A percentile compares a stretch with the other conserved stretches of the same genome.
Evolutionary conservation across 2,888 invertebrate species (phyloP).

Genomic region (Caenorhabditis sp.): DNA sequence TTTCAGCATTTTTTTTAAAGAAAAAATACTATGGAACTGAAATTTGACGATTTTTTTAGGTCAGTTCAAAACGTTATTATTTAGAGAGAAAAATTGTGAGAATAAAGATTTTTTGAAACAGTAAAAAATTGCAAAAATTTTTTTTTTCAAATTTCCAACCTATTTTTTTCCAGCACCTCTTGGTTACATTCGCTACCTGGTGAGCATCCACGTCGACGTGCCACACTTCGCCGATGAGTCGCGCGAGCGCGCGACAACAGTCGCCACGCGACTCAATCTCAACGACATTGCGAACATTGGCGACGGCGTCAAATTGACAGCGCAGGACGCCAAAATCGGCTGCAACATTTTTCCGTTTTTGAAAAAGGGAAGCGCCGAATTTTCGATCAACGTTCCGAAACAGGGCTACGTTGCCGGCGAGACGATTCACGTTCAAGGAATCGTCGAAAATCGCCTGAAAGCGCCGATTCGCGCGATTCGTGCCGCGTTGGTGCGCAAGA

Average conservation of each 20-base stretch:
- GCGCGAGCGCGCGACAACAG: constrained; percentile 15
- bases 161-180: neutral
- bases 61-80: too few species aligned
- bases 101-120: too few species aligned
- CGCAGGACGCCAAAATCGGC: neutral
- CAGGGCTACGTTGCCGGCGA: constrained; percentile 17
- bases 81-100: too few species aligned
- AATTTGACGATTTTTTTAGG: too few species aligned
- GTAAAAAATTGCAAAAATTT: too few species aligned
- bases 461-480: neutral
- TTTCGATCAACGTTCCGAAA: constrained; percentile 13
- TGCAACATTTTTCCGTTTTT: neutral
- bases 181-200: constrained; percentile 26
- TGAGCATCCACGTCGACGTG: constrained; percentile 18
- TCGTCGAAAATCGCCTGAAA: neutral
- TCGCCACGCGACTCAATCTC: constrained; percentile 16
- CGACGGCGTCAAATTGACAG: neutral
- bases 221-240: constrained; percentile 10
- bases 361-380: constrained; percentile 9
- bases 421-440: neutral
- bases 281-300: neutral
- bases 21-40: too few species aligned
- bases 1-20: too few species aligned
- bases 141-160: too few species aligned
- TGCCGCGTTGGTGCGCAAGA: neutral